phyloP scores from a whole-genome alignment of 2,797 vertebrate species.

The Pangasius sanitwongsei region DNA sequence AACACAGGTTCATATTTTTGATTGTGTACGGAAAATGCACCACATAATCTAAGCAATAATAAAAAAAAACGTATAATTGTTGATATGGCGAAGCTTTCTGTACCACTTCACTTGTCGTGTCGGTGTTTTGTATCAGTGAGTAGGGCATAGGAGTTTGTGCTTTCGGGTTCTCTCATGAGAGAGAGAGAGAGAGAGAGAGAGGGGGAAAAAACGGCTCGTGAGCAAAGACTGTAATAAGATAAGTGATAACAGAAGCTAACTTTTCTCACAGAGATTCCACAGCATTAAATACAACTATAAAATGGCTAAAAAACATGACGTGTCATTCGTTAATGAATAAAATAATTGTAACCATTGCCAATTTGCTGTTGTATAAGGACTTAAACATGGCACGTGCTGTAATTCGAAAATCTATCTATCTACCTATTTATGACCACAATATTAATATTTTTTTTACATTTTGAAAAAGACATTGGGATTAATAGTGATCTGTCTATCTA shows the following conservation, averaged over 20 bases:
- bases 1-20: background rate
- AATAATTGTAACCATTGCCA: background rate
- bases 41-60: background rate
- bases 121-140: too few relatives aligned
- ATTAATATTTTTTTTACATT: too few relatives aligned
- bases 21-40: background rate
- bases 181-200: background rate
- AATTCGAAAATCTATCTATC: background rate
- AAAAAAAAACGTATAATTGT: too few relatives aligned
- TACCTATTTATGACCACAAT: too few relatives aligned
- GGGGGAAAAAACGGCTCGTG: background rate
- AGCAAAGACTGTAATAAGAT: background rate
- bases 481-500: too few relatives aligned
- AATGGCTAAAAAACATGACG: background rate
- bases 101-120: background rate
- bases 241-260: background rate
- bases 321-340: background rate
- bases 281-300: background rate
- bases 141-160: background rate
- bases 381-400: background rate
- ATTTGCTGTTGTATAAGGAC: background rate
- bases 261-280: background rate
- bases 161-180: background rate
- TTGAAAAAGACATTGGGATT: too few relatives aligned
- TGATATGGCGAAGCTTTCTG: background rate